Conservation (phyloP, 2,113 vertebrate species). For the Scortum barcoo region DNA sequence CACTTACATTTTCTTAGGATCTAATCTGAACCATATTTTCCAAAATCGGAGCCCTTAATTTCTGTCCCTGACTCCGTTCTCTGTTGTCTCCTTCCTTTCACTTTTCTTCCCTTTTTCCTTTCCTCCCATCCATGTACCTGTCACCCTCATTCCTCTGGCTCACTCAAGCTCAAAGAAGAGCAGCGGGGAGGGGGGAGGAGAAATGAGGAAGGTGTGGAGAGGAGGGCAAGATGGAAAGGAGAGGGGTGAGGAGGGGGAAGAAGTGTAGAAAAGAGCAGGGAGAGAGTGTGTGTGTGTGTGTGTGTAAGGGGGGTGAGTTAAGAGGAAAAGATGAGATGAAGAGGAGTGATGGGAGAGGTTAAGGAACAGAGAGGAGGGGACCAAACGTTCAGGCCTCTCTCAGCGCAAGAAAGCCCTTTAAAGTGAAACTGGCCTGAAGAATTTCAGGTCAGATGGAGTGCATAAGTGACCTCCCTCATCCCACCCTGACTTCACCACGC, state of each 20-base stretch:
- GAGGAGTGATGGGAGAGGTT: slow-evolving; percentile 39
- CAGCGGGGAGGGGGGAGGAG: slow-evolving; percentile 22
- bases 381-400: slow-evolving; percentile 59
- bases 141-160: slow-evolving; percentile 78
- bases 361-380: slow-evolving; percentile 32
- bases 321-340: slow-evolving; percentile 40
- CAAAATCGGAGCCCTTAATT: background rate
- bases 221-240: slow-evolving; percentile 15
- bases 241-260: background rate
- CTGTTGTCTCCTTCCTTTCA: background rate
- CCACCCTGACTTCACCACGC: slow-evolving; percentile 45
- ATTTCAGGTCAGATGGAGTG: slow-evolving; percentile 76
- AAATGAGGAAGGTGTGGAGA: slow-evolving; percentile 24
- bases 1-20: too few species aligned
- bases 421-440: slow-evolving; percentile 75
- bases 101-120: slow-evolving; percentile 16
- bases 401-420: slow-evolving; percentile 64
- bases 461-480: slow-evolving; percentile 58
- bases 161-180: slow-evolving; percentile 72
- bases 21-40: background rate
- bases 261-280: background rate
- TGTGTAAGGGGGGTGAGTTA: background rate
- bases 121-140: slow-evolving; percentile 68
- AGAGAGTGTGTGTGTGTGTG: too few species aligned
- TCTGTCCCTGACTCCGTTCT: background rate